Evolutionary conservation across 2,888 invertebrate genomes (phyloP), one percentile per base, ranked within the genome.

Genomic region (Cloeon dipterum): DNA sequence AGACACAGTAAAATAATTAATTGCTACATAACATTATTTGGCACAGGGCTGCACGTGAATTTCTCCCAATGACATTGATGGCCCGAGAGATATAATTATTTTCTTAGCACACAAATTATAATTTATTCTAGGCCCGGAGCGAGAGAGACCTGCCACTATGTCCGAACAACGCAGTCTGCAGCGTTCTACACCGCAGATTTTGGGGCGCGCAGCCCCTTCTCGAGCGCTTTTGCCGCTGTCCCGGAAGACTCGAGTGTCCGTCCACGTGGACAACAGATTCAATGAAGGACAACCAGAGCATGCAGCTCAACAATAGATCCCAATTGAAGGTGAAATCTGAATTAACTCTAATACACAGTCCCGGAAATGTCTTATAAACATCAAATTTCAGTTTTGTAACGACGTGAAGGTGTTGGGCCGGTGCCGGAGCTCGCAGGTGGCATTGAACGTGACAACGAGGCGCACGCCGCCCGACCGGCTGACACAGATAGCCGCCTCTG

Each of bases 301-400:
- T 70, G 32, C 54, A 54, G 35, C 52, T 72, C 25, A 68, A 70
- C 51, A 70, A 68, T 46, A 57, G 66, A 41, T 66, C 67, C 3
- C 54, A 64, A 39, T 53, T 72, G n/a, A 70, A 72, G 62, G 72
- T n/a, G n/a, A n/a, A n/a, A n/a, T n/a, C n/a, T n/a, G 70, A 47
- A 41, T 32, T 35, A 33, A 18, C 29, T 20, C 35, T 13, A 18
- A 20, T 16, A 17, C 11, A 10, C 8, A 10, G 29, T 39, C 32
- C 3, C 34, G 35, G 29, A 18, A 34, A 32, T 29, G 35, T 5
- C n/a, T 13, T 32, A 14, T 13, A 32, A 32, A 10, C 32, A 32
- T 32, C 10, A 42, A 39, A 39, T 49, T 57, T 36, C 52, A 69
- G 68, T 66, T 68, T 45, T 69, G 69, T 42, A 50, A 56, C 32